Percentiles rank a stretch among this genome's conserved stretches.
Conservation (phyloP, 2,888 invertebrate genomes). For the Melanostoma scalare region DNA sequence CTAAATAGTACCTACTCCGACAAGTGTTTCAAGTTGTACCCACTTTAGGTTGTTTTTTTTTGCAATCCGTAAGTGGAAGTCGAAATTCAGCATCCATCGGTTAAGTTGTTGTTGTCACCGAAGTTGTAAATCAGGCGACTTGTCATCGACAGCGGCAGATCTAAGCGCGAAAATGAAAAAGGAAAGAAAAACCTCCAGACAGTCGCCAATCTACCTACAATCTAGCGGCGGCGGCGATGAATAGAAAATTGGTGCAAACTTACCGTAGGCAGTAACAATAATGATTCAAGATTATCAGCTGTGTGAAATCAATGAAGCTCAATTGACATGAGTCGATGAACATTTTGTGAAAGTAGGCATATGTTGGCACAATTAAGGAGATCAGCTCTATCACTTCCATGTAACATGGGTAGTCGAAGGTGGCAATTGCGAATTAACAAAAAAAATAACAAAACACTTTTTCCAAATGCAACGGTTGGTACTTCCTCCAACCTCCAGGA, state of each 20-base stretch:
- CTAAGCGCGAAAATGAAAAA: constrained; percentile 30
- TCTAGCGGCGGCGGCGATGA: constrained; percentile 16
- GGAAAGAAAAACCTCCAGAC: constrained; percentile 32
- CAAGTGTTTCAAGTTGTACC: constrained; percentile 54
- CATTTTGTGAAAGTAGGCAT: constrained; percentile 70
- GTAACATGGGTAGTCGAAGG: constrained; percentile 54
- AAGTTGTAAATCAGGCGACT: constrained; percentile 69
- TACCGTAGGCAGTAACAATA: constrained; percentile 60
- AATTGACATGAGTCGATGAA: constrained; percentile 72
- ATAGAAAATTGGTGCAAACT: constrained; percentile 66
- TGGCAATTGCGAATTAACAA: constrained; percentile 51
- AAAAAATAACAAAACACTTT: neutral
- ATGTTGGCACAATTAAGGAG: constrained; percentile 64
- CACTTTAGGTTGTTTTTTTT: neutral
- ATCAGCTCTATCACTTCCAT: constrained; percentile 48
- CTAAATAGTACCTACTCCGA: constrained; percentile 54
- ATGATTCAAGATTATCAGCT: constrained; percentile 71
- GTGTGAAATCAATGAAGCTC: constrained; percentile 63
- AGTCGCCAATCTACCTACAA: constrained; percentile 68
- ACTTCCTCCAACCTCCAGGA: too few species aligned
- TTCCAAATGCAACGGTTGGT: too few species aligned
- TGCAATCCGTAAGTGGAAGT: constrained; percentile 59
- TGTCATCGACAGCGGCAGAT: constrained; percentile 68
- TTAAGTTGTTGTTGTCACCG: constrained; percentile 55
- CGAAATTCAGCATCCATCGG: constrained; percentile 58